Conservation (phyloP, 2,797 vertebrate species). For the Lemur catta region DNA sequence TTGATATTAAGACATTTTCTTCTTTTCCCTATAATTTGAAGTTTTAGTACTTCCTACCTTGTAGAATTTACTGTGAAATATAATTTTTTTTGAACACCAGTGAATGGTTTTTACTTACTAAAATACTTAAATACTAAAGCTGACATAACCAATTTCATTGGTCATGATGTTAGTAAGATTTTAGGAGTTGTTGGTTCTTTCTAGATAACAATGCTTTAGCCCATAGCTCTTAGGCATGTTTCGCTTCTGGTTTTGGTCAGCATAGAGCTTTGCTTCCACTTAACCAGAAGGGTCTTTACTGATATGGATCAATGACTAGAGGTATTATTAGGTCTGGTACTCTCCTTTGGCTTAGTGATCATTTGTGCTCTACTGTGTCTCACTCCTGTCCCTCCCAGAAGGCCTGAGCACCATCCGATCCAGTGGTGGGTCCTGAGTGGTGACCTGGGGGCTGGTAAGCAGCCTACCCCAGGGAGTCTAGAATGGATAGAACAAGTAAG, state of each 20-base stretch:
- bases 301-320: not conserved
- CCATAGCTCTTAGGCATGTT: not conserved
- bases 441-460: not conserved
- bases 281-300: not conserved
- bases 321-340: not conserved
- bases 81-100: not conserved
- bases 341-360: not conserved
- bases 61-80: not conserved
- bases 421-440: not conserved
- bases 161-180: not conserved
- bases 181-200: not conserved
- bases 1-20: not conserved
- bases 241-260: not conserved
- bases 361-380: not conserved
- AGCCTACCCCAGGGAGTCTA: not conserved
- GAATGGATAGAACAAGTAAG: not conserved
- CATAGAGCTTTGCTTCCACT: not conserved
- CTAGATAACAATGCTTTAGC: not conserved
- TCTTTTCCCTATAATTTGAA: not conserved
- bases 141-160: not conserved
- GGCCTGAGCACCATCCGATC: not conserved
- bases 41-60: not conserved
- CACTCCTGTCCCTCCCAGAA: not conserved
- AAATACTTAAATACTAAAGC: not conserved
- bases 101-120: not conserved